Conservation (phyloP, 1,140 invertebrate species). For the Musca domestica region DNA sequence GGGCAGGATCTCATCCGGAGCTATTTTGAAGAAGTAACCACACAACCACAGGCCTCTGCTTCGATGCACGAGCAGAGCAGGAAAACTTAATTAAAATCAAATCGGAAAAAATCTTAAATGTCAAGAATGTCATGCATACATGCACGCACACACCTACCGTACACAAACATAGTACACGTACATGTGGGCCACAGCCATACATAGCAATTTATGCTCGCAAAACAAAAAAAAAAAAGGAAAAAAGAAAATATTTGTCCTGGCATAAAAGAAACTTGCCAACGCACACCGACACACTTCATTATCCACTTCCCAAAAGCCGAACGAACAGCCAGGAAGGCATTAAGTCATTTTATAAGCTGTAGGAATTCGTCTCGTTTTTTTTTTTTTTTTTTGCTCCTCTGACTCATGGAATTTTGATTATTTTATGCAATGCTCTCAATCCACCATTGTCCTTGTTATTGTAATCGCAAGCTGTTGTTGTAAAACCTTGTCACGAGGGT, state of each 20-base stretch:
- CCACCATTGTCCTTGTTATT: no score
- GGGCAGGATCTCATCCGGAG: no score
- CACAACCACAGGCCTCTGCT: no score
- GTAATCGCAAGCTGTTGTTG: no score
- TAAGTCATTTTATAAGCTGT: constrained; percentile 13
- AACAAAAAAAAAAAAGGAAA: neutral
- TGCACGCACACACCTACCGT: neutral
- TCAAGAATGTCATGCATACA: neutral
- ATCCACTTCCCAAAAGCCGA: no score
- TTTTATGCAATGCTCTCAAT: no score
- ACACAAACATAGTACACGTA: neutral
- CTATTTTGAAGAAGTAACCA: no score
- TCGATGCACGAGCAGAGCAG: neutral
- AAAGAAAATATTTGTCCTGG: constrained; percentile 7
- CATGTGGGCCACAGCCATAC: neutral
- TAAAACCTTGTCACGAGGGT: no score
- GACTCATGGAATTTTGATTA: no score
- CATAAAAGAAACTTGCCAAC: constrained; percentile 3
- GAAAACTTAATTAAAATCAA: neutral
- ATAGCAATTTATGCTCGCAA: neutral
- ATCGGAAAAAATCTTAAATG: constrained; percentile 2
- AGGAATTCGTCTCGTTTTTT: constrained; percentile 7
- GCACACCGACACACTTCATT: constrained; percentile 1
- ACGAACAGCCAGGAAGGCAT: neutral
- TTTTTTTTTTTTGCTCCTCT: neutral